Conservation (phyloP, 2,797 vertebrate genomes). For the Ispidina lecontei region DNA sequence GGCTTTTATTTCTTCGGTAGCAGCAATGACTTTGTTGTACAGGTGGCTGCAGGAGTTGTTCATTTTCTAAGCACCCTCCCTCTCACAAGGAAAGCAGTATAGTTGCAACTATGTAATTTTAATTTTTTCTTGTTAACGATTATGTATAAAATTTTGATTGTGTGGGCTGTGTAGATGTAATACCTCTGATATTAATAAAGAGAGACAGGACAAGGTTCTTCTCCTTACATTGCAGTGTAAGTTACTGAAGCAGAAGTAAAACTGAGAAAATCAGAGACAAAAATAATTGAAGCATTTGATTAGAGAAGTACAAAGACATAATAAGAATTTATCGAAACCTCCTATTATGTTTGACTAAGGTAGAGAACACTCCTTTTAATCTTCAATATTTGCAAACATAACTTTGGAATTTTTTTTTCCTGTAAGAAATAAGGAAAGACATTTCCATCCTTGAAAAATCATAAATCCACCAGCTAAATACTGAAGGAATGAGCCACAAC, state of each 20-base stretch:
- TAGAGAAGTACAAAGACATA: not conserved
- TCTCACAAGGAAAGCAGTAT: not conserved
- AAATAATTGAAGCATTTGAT: slow-evolving; percentile 25
- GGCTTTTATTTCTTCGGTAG: not conserved
- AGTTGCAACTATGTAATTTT: not conserved
- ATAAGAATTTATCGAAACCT: slow-evolving; percentile 15
- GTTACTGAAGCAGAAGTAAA: slow-evolving; percentile 37
- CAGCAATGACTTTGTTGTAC: not conserved
- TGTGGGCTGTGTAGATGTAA: not conserved
- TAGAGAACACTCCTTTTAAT: slow-evolving; percentile 9
- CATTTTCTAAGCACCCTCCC: not conserved
- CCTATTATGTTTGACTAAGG: not conserved
- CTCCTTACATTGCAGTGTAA: not conserved
- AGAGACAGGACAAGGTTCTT: not conserved
- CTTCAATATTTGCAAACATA: not conserved
- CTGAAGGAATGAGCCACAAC: not conserved
- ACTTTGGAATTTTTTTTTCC: not conserved
- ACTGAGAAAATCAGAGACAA: not conserved
- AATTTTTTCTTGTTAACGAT: not conserved
- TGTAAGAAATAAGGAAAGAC: not conserved
- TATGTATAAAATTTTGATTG: not conserved
- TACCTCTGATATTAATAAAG: slow-evolving; percentile 1
- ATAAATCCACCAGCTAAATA: not conserved
- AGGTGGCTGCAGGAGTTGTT: not conserved
- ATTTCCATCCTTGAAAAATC: not conserved